Evolutionary conservation across 2,797 vertebrate species (phyloP), one percentile per base, ranked within the genome.

Genomic region (Agapornis canus): DNA sequence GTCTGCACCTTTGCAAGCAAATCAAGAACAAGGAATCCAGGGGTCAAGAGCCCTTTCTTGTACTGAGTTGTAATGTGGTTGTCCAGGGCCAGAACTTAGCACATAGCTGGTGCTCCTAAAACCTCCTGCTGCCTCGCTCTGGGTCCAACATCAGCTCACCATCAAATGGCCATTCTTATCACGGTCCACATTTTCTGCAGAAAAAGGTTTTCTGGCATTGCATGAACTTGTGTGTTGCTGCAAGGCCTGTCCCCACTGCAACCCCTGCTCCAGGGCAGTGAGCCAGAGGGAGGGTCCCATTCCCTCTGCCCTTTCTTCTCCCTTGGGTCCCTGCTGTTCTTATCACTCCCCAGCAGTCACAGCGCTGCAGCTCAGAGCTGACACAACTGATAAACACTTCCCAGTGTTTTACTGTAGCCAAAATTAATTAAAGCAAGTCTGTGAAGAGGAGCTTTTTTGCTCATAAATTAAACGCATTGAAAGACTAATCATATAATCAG

Each of bases 381-480:
- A 48, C 10, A 13, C 0, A 0, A 19, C 37, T 27, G 90, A 86
- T 22, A 91, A 94, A 84, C 89, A 63, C 63, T 82, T 76, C 54
- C 92, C 85, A 81, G 76, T 51, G 5, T 56, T 64, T 60, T 13
- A 49, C 40, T 54, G 63, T 2, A 76, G 82, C 69, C 86, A 93
- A 57, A 96, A 96, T 88, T 79, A 89, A 94, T 92, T 82, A 66
- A 31, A 86, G 77, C 70, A 40, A 31, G 21, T 39, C 86, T 88
- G 51, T 75, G 49, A 92, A 71, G 78, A 91, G 54, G 52, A 79
- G 65, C 37, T 89, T 91, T 78, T 59, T 59, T 94, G 60, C 72
- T 66, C 78, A 56, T 92, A 86, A 86, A 93, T 91, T 65, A 91
- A 95, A 92, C 42, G 65, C 84, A 87, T 49, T 78, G 76, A 91